These are phyloP conservation scores for Xenopus tropicalis DNA, from an alignment of 2,113 vertebrate species.

Conservation along the genomic window UCB_Xtro_10.0 CM004446.2:114850001-114850500, in stretches of 20 bases:
- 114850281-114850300: neutral
- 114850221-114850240: too few species aligned
- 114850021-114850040: neutral
- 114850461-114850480: neutral
- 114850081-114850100: too few species aligned
- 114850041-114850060: neutral
- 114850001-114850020: neutral
- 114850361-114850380: neutral
- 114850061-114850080: neutral
- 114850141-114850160: neutral
- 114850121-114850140: too few species aligned
- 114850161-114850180: neutral
- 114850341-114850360: neutral
- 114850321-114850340: neutral
- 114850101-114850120: too few species aligned
- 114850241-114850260: too few species aligned
- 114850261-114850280: too few species aligned
- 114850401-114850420: constrained; percentile 15
- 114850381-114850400: neutral
- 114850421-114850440: constrained; percentile 8
- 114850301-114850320: neutral
- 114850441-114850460: neutral
- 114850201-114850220: neutral
- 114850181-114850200: neutral
- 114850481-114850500: neutral